Evolutionary conservation across 2,797 vertebrate genomes (phyloP).

Genomic region (Sebastes steindachneri): DNA sequence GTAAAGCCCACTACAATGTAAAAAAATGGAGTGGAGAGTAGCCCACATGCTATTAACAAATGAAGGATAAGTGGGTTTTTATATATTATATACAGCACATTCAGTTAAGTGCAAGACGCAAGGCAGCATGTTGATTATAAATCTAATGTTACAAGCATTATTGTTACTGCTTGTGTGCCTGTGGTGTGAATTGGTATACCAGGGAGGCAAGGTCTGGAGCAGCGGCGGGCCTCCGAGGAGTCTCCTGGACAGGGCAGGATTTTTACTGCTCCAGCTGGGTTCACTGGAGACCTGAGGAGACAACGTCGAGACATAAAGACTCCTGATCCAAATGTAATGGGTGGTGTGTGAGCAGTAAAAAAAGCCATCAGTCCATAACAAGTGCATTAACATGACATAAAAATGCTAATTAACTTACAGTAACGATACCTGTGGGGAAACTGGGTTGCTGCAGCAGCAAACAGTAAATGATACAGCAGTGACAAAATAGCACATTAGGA

Average conservation of each 20-base stretch:
- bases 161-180: background rate
- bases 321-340: background rate
- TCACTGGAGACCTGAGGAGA: constrained; percentile 84
- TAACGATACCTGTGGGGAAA: background rate
- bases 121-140: background rate
- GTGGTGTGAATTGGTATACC: constrained; percentile 68
- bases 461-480: background rate
- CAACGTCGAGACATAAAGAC: background rate
- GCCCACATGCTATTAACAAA: background rate
- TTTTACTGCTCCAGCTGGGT: constrained; percentile 63
- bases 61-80: background rate
- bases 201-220: constrained; percentile 79
- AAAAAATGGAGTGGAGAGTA: background rate
- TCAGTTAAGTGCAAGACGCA: background rate
- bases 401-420: background rate
- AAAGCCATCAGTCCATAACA: background rate
- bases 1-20: background rate
- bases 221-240: constrained; percentile 81
- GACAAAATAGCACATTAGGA: background rate
- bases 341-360: background rate
- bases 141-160: background rate
- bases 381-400: background rate
- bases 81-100: background rate
- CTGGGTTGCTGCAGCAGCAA: background rate
- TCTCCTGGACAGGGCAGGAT: constrained; percentile 84